Percentiles rank a stretch among this genome's conserved stretches.
Evolutionary conservation across 2,797 vertebrate species (phyloP).

Genomic region (Trachops cirrhosus): DNA sequence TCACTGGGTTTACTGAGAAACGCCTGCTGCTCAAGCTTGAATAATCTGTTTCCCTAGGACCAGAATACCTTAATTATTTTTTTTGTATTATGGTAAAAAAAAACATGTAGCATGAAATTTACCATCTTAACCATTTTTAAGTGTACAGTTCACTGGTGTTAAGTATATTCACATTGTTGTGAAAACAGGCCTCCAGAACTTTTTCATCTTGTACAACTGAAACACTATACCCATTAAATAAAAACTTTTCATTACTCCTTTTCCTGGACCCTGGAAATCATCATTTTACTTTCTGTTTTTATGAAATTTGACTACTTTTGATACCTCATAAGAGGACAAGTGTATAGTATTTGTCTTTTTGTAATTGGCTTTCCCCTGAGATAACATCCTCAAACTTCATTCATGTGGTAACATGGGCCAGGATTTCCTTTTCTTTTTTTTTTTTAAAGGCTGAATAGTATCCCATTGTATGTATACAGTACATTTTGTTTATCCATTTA

Average conservation of each 20-base stretch:
- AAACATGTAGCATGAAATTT: neutral
- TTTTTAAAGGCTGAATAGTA: neutral
- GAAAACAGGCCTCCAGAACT: neutral
- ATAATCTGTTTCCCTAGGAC: neutral
- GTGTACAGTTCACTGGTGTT: neutral
- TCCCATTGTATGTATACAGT: neutral
- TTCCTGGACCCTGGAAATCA: rapidly evolving
- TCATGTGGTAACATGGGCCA: neutral
- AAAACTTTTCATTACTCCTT: neutral
- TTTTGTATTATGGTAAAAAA: neutral
- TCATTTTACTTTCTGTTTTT: neutral
- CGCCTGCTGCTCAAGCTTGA: neutral
- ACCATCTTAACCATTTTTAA: neutral
- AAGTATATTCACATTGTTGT: neutral
- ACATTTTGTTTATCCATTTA: neutral
- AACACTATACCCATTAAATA: neutral
- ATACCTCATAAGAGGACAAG: neutral
- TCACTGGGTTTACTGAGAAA: neutral
- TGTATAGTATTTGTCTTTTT: neutral
- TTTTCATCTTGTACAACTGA: neutral
- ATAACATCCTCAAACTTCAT: neutral
- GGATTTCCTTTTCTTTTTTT: neutral
- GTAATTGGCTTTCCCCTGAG: neutral
- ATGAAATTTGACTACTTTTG: neutral
- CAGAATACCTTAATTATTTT: neutral